phyloP scores from a whole-genome alignment of 2,113 vertebrate species.

The Pedetes capensis region DNA sequence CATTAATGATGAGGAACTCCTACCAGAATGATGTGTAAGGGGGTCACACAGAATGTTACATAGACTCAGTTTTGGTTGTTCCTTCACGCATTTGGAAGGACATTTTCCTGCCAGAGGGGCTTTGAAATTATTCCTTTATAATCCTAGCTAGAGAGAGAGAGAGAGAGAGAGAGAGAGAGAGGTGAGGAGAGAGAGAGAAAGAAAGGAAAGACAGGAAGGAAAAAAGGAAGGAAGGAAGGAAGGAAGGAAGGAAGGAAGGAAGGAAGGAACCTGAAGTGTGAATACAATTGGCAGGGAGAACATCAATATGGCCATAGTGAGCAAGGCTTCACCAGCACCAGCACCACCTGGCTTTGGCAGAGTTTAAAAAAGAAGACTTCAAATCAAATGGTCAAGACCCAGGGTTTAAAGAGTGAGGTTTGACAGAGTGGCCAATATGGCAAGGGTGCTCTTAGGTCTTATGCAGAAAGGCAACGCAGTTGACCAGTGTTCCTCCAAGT shows the following conservation, averaged over 20 bases:
- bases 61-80: not conserved
- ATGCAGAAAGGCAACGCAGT: not conserved
- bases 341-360: not conserved
- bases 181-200: fast-evolving
- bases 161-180: no score
- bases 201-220: no score
- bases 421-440: not conserved
- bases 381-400: not conserved
- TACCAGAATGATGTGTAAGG: not conserved
- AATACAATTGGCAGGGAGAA: no score
- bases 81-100: not conserved
- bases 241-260: no score
- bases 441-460: not conserved
- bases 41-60: not conserved
- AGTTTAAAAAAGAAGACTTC: not conserved
- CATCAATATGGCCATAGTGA: no score
- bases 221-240: no score
- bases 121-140: not conserved
- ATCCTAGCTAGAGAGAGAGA: not conserved
- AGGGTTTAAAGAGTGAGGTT: not conserved
- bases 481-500: not conserved
- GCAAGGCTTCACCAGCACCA: no score
- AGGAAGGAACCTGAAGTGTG: no score
- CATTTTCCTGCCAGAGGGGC: not conserved
- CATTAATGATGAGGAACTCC: not conserved